These are phyloP conservation scores for Anolis apletophallus DNA, from an alignment of 2,797 vertebrate genomes.

Conservation along the genomic window DNA sequence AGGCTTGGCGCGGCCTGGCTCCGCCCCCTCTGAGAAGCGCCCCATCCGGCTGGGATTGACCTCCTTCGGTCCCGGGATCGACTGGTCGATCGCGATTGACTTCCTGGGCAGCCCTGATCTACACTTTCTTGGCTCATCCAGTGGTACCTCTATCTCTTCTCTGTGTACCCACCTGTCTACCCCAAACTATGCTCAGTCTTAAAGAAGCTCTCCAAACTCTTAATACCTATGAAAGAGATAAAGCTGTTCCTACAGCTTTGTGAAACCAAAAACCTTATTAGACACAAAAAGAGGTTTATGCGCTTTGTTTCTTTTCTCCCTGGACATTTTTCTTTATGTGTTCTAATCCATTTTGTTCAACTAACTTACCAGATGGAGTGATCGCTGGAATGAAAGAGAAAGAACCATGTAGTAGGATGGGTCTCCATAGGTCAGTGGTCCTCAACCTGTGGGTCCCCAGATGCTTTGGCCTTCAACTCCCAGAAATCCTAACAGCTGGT, in stretches of 20 bases:
- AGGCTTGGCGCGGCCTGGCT: too few relatives aligned
- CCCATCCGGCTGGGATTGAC: too few relatives aligned
- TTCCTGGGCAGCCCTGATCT: too few relatives aligned
- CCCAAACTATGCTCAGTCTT: not conserved
- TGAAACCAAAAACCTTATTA: not conserved
- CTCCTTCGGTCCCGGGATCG: too few relatives aligned
- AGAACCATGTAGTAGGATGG: too few relatives aligned
- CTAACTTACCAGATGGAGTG: not conserved
- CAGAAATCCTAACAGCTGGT: too few relatives aligned
- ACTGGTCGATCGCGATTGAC: too few relatives aligned
- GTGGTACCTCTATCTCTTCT: not conserved
- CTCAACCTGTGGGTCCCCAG: too few relatives aligned
- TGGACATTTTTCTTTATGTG: not conserved
- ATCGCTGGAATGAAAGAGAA: not conserved
- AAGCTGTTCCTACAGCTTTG: not conserved
- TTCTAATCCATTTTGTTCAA: not conserved
- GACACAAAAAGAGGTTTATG: not conserved
- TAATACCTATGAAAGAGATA: not conserved
- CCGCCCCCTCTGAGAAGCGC: too few relatives aligned
- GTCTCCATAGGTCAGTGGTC: too few relatives aligned
- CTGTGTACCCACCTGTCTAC: too few relatives aligned
- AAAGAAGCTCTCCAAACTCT: not conserved
- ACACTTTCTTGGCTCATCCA: not conserved
- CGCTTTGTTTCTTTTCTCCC: not conserved
- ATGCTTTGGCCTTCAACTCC: too few relatives aligned